Evolutionary conservation across 2,797 vertebrate genomes (phyloP).

Genomic region (Eremophila alpestris): DNA sequence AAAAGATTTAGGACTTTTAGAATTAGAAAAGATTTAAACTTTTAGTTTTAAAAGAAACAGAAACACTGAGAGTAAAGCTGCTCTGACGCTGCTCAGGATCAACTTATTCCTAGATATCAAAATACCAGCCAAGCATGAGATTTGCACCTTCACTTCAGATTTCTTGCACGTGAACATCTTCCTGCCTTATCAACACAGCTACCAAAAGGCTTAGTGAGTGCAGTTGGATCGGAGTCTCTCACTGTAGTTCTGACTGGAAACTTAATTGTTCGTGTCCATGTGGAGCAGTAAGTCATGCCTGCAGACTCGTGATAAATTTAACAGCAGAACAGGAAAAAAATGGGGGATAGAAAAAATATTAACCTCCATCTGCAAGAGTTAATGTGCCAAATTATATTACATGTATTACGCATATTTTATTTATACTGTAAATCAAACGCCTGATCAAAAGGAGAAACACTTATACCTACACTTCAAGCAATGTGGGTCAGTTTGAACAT

Average conservation of each 20-base stretch:
- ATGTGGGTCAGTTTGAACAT: slow-evolving; percentile 64
- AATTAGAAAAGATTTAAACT: neutral
- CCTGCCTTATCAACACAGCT: slow-evolving; percentile 64
- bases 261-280: slow-evolving; percentile 64
- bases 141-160: slow-evolving; percentile 71
- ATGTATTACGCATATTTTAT: slow-evolving; percentile 55
- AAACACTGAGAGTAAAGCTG: neutral
- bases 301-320: slow-evolving; percentile 69
- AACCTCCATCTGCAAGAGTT: slow-evolving; percentile 53
- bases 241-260: slow-evolving; percentile 54
- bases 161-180: slow-evolving; percentile 59
- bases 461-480: slow-evolving; percentile 57
- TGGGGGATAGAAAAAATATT: slow-evolving; percentile 67
- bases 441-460: slow-evolving; percentile 60
- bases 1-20: neutral
- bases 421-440: slow-evolving; percentile 44
- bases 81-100: slow-evolving; percentile 50
- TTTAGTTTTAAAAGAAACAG: neutral
- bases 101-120: slow-evolving; percentile 60
- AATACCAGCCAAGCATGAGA: slow-evolving; percentile 53
- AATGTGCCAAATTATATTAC: slow-evolving; percentile 55
- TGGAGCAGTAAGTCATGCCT: slow-evolving; percentile 62
- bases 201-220: slow-evolving; percentile 59
- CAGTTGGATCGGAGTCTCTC: slow-evolving; percentile 41
- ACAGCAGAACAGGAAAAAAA: slow-evolving; percentile 23